Conservation (phyloP, 2,888 invertebrate genomes). For the Boloria euphrosyne region DNA sequence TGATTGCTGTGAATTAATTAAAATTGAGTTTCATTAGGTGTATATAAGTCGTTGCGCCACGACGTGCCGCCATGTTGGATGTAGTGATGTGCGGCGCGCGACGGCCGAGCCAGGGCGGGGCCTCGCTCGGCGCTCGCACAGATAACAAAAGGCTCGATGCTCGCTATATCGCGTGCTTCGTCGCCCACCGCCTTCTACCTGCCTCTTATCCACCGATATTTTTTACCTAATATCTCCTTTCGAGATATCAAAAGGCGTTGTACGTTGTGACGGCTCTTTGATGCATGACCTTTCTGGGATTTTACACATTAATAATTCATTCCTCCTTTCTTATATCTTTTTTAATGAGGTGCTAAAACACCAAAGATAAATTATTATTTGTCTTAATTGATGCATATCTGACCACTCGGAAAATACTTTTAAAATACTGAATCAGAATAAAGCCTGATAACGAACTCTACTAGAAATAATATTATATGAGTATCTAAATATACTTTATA, state of each 20-base stretch:
- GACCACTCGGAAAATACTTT: not conserved
- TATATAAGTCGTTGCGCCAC: constrained; percentile 57
- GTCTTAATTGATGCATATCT: constrained; percentile 28
- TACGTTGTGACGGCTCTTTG: constrained; percentile 41
- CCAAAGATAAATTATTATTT: constrained; percentile 34
- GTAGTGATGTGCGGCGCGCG: constrained; percentile 43
- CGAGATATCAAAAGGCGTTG: constrained; percentile 40
- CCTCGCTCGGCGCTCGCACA: constrained; percentile 50
- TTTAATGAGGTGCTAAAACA: constrained; percentile 44
- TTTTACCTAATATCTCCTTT: constrained; percentile 40
- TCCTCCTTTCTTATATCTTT: constrained; percentile 39
- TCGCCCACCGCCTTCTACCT: constrained; percentile 43
- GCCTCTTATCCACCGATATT: constrained; percentile 41
- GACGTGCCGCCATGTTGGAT: constrained; percentile 49
- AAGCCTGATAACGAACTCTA: not conserved
- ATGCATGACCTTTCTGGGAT: constrained; percentile 41
- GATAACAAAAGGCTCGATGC: constrained; percentile 68
- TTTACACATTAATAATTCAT: constrained; percentile 43
- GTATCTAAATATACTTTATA: too few relatives aligned
- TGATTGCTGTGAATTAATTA: constrained; percentile 82
- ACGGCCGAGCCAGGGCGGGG: constrained; percentile 52
- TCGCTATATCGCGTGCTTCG: constrained; percentile 33
- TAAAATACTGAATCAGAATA: not conserved
- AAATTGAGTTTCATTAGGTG: constrained; percentile 77
- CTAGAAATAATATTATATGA: too few relatives aligned